A percentile compares a stretch with the other conserved stretches of the same genome.
phyloP scores from a whole-genome alignment of 2,797 vertebrate species.

The Alauda arvensis region DNA sequence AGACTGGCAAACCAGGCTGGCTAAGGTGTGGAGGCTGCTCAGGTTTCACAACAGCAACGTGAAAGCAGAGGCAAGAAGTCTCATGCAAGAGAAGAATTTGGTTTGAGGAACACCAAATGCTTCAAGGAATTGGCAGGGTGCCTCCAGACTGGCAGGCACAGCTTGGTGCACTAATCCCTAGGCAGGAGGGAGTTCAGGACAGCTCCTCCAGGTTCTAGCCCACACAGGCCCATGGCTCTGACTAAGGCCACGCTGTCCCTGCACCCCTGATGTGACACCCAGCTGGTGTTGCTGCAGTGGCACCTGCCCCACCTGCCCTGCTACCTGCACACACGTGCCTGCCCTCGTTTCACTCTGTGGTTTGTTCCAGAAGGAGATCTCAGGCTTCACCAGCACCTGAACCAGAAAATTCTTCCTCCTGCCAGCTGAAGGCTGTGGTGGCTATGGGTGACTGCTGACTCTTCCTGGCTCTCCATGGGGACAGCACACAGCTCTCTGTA shows the following conservation, averaged over 20 bases:
- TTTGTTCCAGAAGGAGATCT: background rate
- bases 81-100: background rate
- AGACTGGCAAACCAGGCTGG: background rate
- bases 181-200: background rate
- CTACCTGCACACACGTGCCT: background rate
- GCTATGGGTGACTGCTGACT: background rate
- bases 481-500: background rate
- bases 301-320: background rate
- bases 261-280: background rate
- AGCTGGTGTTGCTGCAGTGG: background rate
- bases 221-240: background rate
- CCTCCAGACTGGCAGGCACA: background rate
- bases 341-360: background rate
- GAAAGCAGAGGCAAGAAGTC: background rate
- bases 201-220: background rate
- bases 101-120: constrained; percentile 2
- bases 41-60: background rate
- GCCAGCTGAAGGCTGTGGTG: background rate
- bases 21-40: background rate
- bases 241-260: background rate
- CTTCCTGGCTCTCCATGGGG: background rate
- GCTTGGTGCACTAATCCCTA: background rate
- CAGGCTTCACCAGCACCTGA: background rate
- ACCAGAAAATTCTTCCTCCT: background rate
- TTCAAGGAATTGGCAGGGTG: constrained; percentile 6